A percentile compares a stretch with the other conserved stretches of the same genome.
Conservation (phyloP, 2,113 vertebrate species). For the Alectura lathami region DNA sequence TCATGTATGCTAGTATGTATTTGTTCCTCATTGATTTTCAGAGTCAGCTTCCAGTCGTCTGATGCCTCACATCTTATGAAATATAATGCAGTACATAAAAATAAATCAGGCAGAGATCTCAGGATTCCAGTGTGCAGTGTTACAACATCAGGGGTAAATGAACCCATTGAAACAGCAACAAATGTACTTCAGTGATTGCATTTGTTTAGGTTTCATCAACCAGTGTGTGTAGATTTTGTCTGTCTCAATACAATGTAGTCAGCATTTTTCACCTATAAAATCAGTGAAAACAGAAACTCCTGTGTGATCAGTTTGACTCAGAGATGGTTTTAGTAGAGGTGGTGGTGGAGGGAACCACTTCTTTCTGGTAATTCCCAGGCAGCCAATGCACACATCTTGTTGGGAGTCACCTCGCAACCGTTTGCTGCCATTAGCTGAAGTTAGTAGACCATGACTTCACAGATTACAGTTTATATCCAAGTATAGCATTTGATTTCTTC, state of each 20-base stretch:
- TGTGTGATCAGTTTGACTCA: conserved; percentile 49
- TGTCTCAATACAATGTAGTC: conserved; percentile 36
- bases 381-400: conserved; percentile 8
- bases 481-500: conserved; percentile 51
- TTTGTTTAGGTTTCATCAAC: conserved; percentile 39
- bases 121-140: not conserved
- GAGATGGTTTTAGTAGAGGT: not conserved
- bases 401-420: conserved; percentile 53
- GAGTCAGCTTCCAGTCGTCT: conserved; percentile 6
- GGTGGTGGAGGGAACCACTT: conserved; percentile 29
- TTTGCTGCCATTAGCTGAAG: conserved; percentile 18
- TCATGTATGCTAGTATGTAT: not conserved
- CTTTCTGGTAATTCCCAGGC: conserved; percentile 12
- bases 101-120: not conserved
- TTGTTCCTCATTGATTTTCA: conserved; percentile 30
- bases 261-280: conserved; percentile 53
- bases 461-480: conserved; percentile 34
- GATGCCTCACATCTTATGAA: not conserved
- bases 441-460: conserved; percentile 40
- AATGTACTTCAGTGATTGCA: not conserved
- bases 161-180: conserved; percentile 26
- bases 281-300: conserved; percentile 62
- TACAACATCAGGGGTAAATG: conserved; percentile 24
- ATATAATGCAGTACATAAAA: conserved; percentile 31
- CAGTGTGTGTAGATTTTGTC: not conserved